A percentile compares a stretch with the other conserved stretches of the same genome.
Evolutionary conservation across 1,140 invertebrate species (phyloP).

Genomic region (Lepidurus arcticus): DNA sequence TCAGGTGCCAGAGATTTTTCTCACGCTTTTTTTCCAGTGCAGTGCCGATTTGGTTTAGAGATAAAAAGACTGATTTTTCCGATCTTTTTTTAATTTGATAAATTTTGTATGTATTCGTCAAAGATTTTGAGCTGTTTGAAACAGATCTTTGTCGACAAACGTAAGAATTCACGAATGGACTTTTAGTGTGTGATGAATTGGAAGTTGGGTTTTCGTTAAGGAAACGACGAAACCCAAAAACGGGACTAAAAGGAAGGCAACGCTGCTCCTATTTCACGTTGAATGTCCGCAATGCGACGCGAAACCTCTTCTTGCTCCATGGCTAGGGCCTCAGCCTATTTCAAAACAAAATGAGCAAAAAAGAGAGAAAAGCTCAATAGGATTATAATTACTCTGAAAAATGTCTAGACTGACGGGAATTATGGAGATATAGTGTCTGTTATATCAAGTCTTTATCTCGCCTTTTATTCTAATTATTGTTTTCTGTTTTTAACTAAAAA

Average conservation of each 20-base stretch:
- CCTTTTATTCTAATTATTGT: too few relatives aligned
- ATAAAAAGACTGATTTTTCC: neutral
- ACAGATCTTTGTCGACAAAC: neutral
- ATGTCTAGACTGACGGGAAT: neutral
- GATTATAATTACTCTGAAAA: neutral
- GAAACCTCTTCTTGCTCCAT: conserved; percentile 7
- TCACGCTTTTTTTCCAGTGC: neutral
- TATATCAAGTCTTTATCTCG: neutral
- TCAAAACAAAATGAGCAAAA: too few relatives aligned
- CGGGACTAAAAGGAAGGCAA: neutral
- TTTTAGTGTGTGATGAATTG: neutral
- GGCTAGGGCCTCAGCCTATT: neutral
- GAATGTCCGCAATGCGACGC: conserved; percentile 16
- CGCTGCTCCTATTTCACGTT: conserved; percentile 11
- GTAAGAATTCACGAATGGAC: neutral
- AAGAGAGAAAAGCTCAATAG: neutral
- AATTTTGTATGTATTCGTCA: too few relatives aligned
- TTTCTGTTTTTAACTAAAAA: too few relatives aligned
- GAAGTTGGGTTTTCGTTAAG: neutral
- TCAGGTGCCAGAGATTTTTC: conserved; percentile 4
- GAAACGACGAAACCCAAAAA: neutral
- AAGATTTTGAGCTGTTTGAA: too few relatives aligned
- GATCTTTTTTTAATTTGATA: too few relatives aligned
- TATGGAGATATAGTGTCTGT: neutral
- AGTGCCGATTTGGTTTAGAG: neutral